Evolutionary conservation across 2,113 vertebrate genomes (phyloP).

Genomic region (Poeciliopsis turrubarensis): DNA sequence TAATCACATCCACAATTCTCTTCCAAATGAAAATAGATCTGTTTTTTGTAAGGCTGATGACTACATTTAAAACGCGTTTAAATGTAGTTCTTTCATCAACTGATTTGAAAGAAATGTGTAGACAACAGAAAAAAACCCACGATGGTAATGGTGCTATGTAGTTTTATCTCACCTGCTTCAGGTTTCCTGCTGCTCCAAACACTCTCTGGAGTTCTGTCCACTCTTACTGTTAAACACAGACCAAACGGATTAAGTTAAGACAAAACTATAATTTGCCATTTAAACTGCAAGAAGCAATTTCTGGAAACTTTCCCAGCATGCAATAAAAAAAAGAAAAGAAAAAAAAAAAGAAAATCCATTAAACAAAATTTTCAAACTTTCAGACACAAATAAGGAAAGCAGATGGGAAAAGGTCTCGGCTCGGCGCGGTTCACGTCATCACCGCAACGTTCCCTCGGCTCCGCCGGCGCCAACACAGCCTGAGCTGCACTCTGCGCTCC

Average conservation of each 20-base stretch:
- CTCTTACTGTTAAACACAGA: conserved; percentile 65
- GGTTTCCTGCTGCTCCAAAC: conserved; percentile 74
- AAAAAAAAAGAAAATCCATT: no score
- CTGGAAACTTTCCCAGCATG: no score
- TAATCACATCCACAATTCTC: not conserved
- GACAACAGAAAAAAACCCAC: not conserved
- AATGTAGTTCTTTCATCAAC: no score
- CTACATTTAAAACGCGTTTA: not conserved
- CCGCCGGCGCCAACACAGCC: no score
- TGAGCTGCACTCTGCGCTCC: no score
- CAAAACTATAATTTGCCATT: not conserved
- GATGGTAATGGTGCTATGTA: not conserved
- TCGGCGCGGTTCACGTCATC: no score
- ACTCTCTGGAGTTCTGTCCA: conserved; percentile 48
- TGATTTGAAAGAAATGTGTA: not conserved
- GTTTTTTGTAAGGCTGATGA: not conserved
- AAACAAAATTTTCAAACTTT: no score
- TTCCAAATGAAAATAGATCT: not conserved
- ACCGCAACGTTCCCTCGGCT: no score
- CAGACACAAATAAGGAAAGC: no score
- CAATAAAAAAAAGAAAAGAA: no score
- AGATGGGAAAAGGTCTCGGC: no score
- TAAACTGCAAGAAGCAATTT: not conserved
- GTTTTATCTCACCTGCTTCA: conserved; percentile 58
- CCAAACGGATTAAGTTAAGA: conserved; percentile 17